These are phyloP conservation scores for Noctua janthina DNA, from an alignment of 2,888 invertebrate genomes.

Conservation along the genomic window DNA sequence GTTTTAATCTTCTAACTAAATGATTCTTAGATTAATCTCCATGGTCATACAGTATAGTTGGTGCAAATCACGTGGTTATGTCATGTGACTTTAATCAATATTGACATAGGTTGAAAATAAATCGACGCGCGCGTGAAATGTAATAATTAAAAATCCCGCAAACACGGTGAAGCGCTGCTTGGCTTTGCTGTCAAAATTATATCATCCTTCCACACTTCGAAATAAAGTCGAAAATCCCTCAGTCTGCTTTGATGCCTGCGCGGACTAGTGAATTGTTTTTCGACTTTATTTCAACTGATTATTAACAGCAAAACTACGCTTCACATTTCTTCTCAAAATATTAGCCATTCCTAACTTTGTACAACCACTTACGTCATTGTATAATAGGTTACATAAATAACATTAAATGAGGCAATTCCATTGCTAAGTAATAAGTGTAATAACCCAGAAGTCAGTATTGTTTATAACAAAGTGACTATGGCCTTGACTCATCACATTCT, in stretches of 20 bases:
- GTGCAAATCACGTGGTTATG: neutral
- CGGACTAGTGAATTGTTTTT: neutral
- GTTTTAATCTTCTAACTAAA: neutral
- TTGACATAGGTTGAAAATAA: neutral
- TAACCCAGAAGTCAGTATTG: constrained; percentile 45
- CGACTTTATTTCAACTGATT: constrained; percentile 6
- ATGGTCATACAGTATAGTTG: too few relatives aligned
- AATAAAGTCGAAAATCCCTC: neutral
- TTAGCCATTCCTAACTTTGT: neutral
- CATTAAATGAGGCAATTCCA: constrained; percentile 1
- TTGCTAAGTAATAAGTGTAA: neutral
- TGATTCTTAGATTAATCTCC: neutral
- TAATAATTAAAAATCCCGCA: neutral
- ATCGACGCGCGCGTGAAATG: neutral
- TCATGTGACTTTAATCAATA: constrained; percentile 3
- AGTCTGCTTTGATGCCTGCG: neutral
- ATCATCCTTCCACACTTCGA: neutral
- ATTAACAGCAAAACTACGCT: neutral
- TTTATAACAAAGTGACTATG: constrained; percentile 44
- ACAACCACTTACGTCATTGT: constrained; percentile 19
- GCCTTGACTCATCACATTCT: constrained; percentile 60
- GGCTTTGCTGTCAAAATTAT: neutral
- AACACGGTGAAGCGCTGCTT: neutral
- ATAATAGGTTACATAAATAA: neutral
- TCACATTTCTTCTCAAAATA: neutral